phyloP scores from a whole-genome alignment of 2,797 vertebrate species.

The Poliocrania exsul region DNA sequence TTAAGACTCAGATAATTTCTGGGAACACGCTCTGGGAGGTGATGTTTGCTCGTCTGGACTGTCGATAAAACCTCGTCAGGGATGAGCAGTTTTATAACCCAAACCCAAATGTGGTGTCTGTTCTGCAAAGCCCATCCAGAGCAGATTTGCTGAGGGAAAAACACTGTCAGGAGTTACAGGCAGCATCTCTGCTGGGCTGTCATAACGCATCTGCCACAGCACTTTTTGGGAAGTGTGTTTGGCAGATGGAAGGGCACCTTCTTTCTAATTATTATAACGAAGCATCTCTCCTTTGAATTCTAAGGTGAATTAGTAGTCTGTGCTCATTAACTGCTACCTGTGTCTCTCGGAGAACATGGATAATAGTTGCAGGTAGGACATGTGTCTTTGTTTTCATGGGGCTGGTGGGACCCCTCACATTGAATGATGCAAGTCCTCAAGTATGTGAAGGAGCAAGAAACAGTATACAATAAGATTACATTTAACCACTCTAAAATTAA shows the following conservation, averaged over 20 bases:
- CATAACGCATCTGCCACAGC: background rate
- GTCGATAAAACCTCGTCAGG: background rate
- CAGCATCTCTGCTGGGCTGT: background rate
- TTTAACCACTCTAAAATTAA: slow-evolving; percentile 1
- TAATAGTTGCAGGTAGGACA: background rate
- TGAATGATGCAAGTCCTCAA: background rate
- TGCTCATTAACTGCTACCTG: slow-evolving; percentile 25
- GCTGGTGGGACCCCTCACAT: background rate
- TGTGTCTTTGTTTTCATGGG: background rate
- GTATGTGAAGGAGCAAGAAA: background rate
- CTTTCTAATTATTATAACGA: background rate
- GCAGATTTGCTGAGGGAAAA: background rate
- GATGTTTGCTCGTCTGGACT: background rate
- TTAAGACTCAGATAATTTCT: background rate
- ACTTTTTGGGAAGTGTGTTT: background rate
- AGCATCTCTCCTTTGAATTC: background rate
- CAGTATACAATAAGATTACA: background rate
- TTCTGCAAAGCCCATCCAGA: background rate
- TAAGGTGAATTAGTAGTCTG: background rate
- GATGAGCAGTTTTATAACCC: background rate
- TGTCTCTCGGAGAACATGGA: background rate
- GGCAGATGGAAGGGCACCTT: slow-evolving; percentile 10
- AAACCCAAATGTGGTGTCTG: background rate
- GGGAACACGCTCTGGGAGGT: background rate
- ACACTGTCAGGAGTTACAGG: background rate